These are phyloP conservation scores for Gerris lacustris DNA, from an alignment of 2,888 invertebrate genomes.

Conservation along the genomic window DNA sequence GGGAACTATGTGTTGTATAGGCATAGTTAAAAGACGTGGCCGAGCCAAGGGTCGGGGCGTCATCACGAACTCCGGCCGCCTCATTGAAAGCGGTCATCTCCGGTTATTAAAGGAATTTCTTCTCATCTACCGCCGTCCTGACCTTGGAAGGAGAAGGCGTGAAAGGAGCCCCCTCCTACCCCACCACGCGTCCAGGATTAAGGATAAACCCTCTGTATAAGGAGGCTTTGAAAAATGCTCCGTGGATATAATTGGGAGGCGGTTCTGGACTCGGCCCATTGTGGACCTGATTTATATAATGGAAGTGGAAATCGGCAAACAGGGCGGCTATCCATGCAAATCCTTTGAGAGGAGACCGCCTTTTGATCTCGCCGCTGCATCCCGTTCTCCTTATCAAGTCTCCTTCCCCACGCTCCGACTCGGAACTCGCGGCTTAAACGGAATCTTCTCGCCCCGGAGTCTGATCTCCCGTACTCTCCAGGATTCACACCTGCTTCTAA, in stretches of 20 bases:
- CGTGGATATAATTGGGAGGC: neutral
- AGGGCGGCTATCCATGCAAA: neutral
- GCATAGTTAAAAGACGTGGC: no score
- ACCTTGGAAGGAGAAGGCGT: neutral
- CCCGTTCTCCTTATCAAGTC: neutral
- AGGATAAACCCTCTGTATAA: neutral
- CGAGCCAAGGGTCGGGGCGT: no score
- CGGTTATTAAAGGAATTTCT: neutral
- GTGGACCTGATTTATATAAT: slow-evolving; percentile 3
- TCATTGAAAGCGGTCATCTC: slow-evolving; percentile 1
- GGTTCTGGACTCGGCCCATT: neutral
- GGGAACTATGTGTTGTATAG: no score
- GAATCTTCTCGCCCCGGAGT: no score
- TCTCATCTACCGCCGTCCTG: neutral
- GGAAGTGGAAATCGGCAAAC: neutral
- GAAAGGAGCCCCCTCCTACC: neutral
- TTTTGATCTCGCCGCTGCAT: neutral
- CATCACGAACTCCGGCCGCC: neutral
- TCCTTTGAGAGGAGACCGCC: neutral
- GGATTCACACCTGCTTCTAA: no score
- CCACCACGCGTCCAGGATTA: slow-evolving; percentile 3
- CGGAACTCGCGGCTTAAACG: no score
- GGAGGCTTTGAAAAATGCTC: slow-evolving; percentile 1
- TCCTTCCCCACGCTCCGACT: neutral
- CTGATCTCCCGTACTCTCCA: no score